Evolutionary conservation across 2,888 invertebrate genomes (phyloP).

Genomic region (Melangyna quadrimaculata): DNA sequence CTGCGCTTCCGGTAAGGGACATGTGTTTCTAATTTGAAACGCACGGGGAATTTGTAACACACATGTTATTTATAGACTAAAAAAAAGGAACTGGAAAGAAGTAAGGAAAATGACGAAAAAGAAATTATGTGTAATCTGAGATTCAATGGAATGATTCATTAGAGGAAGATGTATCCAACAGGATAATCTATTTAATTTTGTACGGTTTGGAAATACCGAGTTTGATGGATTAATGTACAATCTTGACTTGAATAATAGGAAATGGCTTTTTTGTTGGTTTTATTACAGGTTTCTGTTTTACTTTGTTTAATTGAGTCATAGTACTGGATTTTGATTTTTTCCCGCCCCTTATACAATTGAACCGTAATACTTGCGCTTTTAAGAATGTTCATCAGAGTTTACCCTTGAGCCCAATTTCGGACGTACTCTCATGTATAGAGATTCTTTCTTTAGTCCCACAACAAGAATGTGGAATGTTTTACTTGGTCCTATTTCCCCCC

Average conservation of each 20-base stretch:
- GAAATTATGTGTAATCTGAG: conserved; percentile 63
- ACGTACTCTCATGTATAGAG: no score
- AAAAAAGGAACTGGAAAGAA: background rate
- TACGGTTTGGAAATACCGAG: conserved; percentile 13
- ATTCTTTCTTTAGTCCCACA: no score
- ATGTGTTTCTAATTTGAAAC: conserved; percentile 70
- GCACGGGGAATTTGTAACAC: conserved; percentile 71
- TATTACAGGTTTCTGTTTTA: background rate
- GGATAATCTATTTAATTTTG: conserved; percentile 52
- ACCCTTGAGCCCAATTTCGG: no score
- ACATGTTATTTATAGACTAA: conserved; percentile 42
- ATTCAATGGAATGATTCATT: conserved; percentile 44
- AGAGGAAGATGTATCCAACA: conserved; percentile 37
- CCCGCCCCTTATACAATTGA: no score
- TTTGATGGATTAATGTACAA: conserved; percentile 17
- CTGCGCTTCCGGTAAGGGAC: conserved; percentile 66
- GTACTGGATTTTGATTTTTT: background rate
- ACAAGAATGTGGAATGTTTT: no score
- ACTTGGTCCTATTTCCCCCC: no score
- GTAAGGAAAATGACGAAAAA: conserved; percentile 2
- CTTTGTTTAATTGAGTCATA: background rate
- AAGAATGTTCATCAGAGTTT: no score
- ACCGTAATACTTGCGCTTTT: no score
- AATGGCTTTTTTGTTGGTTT: background rate
- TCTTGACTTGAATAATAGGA: background rate